Evolutionary conservation across 2,888 invertebrate species (phyloP).

Genomic region (Uloborus plumipes): DNA sequence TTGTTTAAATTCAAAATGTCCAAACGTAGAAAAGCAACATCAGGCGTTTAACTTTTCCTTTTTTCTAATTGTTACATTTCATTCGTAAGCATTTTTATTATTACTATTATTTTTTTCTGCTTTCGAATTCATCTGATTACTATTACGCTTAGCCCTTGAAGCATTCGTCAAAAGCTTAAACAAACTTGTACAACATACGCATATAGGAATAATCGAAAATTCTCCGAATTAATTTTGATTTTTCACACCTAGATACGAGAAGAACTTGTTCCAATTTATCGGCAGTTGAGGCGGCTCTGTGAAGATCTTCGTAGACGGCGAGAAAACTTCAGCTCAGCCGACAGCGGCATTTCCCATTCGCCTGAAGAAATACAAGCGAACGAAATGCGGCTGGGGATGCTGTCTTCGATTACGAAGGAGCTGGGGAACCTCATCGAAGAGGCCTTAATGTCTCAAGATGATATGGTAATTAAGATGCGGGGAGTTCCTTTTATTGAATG

Average conservation of each 20-base stretch:
- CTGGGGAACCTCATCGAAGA: conserved; percentile 69
- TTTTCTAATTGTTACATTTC: background rate
- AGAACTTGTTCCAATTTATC: conserved; percentile 73
- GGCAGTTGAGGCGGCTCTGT: conserved; percentile 72
- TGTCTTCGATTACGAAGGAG: conserved; percentile 68
- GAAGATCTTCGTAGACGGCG: conserved; percentile 69
- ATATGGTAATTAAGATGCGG: conserved; percentile 49
- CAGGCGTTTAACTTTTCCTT: background rate
- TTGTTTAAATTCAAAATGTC: too few relatives aligned
- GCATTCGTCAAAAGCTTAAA: too few relatives aligned
- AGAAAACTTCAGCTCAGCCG: conserved; percentile 65
- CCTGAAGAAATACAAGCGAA: conserved; percentile 66
- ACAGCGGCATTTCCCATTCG: conserved; percentile 66
- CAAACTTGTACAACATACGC: too few relatives aligned
- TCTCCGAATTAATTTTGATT: background rate
- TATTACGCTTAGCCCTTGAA: too few relatives aligned
- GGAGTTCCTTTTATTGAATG: too few relatives aligned
- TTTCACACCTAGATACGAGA: conserved; percentile 66
- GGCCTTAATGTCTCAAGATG: conserved; percentile 62
- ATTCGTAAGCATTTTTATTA: background rate
- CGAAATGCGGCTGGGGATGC: conserved; percentile 66
- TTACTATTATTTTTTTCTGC: background rate
- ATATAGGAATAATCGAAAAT: too few relatives aligned
- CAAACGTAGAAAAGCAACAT: background rate
- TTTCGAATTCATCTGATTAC: background rate